A percentile compares a stretch with the other conserved stretches of the same genome.
Conservation (phyloP, 2,797 vertebrate species). For the Acipenser oxyrinchus region DNA sequence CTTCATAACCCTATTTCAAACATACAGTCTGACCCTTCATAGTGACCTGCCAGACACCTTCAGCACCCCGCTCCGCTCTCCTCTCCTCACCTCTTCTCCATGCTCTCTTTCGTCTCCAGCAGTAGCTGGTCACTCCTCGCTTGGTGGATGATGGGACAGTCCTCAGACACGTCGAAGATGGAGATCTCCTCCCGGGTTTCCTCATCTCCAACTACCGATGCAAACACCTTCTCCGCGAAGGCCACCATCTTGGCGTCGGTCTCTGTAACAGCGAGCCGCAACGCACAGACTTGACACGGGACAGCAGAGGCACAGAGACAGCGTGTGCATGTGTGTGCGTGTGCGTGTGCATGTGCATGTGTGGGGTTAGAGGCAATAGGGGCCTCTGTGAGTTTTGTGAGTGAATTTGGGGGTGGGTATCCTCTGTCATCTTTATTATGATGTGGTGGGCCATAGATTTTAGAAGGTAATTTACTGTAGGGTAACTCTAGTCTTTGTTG, state of each 20-base stretch:
- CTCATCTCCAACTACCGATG: constrained; percentile 81
- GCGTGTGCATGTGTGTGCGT: too few species aligned
- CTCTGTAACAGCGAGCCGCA: constrained; percentile 48
- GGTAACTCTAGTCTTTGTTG: too few species aligned
- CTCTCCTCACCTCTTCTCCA: constrained; percentile 65
- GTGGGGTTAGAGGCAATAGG: too few species aligned
- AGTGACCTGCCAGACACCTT: not conserved
- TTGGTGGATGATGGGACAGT: constrained; percentile 75
- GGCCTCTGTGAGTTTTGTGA: too few species aligned
- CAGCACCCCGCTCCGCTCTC: not conserved
- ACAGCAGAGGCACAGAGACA: too few species aligned
- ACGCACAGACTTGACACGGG: too few species aligned
- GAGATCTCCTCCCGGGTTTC: constrained; percentile 75
- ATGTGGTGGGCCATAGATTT: too few species aligned
- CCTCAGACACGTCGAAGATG: constrained; percentile 80
- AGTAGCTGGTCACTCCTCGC: constrained; percentile 69
- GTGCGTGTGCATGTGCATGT: too few species aligned
- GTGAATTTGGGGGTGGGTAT: too few species aligned
- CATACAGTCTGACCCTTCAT: not conserved
- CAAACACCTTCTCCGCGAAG: constrained; percentile 87
- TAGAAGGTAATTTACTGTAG: too few species aligned
- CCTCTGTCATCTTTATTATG: too few species aligned
- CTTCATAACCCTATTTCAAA: too few species aligned
- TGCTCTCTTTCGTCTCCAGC: constrained; percentile 41
- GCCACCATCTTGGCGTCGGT: constrained; percentile 71